Evolutionary conservation across 2,113 vertebrate genomes (phyloP).

Genomic region (Leptobrachium leishanense): DNA sequence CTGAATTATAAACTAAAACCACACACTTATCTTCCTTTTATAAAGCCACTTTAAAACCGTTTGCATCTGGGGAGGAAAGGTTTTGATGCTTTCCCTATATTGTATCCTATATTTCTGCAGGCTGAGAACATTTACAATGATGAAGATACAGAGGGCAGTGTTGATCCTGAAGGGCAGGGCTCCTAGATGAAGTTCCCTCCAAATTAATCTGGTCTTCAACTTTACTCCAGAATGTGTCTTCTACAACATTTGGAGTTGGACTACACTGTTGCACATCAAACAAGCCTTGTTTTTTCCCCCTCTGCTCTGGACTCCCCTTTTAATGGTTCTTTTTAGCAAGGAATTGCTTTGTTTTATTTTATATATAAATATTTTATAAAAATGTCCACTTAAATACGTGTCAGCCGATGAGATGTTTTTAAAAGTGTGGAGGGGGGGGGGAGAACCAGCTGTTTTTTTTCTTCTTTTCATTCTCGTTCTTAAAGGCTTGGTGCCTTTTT

Average conservation of each 20-base stretch:
- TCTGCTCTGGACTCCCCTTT: conserved; percentile 17
- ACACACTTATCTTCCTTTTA: no score
- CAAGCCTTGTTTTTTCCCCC: conserved; percentile 6
- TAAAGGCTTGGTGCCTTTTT: not conserved
- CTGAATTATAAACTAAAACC: no score
- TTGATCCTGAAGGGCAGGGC: conserved; percentile 89
- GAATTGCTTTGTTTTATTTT: conserved; percentile 22
- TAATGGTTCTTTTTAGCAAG: conserved; percentile 23
- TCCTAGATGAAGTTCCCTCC: conserved; percentile 61
- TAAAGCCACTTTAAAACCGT: no score
- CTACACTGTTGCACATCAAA: not conserved
- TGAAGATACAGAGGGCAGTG: conserved; percentile 92
- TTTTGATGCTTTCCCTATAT: not conserved
- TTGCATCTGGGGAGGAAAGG: no score
- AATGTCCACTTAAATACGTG: not conserved
- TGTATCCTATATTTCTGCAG: conserved; percentile 64
- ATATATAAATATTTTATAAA: conserved; percentile 42
- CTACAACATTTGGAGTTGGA: conserved; percentile 35
- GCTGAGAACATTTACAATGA: conserved; percentile 99
- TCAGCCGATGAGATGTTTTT: conserved; percentile 14
- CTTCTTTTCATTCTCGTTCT: not conserved
- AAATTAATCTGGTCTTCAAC: conserved; percentile 18
- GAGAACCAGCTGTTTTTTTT: not conserved
- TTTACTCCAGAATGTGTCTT: conserved; percentile 21
- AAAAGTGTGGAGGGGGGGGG: conserved; percentile 29